Conservation (phyloP, 2,113 vertebrate genomes). For the Emydura subglobosa region DNA sequence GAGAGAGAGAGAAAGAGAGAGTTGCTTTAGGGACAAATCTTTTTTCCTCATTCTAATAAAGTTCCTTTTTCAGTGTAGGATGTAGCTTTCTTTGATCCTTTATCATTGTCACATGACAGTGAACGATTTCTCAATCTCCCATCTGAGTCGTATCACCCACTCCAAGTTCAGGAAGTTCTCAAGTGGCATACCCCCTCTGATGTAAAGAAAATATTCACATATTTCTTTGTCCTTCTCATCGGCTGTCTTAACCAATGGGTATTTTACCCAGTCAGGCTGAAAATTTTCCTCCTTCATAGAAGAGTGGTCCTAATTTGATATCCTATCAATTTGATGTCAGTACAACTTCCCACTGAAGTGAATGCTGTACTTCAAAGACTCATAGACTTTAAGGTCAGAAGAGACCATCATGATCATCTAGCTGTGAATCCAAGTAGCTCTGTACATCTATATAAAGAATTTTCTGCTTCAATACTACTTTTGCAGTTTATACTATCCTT, state of each 20-base stretch:
- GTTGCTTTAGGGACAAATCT: constrained; percentile 49
- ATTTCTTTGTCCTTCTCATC: background rate
- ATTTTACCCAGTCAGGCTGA: background rate
- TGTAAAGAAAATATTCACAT: constrained; percentile 54
- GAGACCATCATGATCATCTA: too few relatives aligned
- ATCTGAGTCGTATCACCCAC: constrained; percentile 38
- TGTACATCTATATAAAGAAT: background rate
- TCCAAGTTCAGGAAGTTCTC: background rate
- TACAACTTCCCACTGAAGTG: background rate
- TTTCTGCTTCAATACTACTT: background rate
- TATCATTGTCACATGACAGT: constrained; percentile 45
- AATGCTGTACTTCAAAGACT: background rate
- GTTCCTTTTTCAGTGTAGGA: constrained; percentile 17
- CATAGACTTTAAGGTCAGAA: too few relatives aligned
- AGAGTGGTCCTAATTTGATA: background rate
- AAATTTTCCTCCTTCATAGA: constrained; percentile 6
- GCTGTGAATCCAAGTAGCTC: background rate
- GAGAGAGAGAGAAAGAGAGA: background rate
- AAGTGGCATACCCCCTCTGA: constrained; percentile 19
- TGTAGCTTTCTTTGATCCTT: background rate
- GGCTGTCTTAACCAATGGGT: background rate
- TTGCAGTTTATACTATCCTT: background rate
- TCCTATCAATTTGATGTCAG: background rate
- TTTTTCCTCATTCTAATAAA: constrained; percentile 53
- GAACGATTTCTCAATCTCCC: background rate